Conservation (phyloP, 2,797 vertebrate species). For the Novumbra hubbsi region DNA sequence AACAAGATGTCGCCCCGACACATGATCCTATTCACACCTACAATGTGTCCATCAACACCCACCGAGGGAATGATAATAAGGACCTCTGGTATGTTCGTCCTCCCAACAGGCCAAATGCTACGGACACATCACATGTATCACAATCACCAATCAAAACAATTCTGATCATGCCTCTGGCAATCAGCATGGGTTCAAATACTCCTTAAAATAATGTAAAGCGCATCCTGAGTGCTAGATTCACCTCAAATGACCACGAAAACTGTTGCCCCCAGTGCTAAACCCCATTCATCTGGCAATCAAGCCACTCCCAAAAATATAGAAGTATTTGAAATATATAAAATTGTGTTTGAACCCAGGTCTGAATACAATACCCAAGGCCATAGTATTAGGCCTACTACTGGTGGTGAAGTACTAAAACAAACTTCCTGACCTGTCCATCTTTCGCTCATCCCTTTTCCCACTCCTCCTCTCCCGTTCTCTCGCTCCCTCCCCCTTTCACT, state of each 20-base stretch:
- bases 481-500: background rate
- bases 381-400: background rate
- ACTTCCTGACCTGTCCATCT: background rate
- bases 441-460: background rate
- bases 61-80: slow-evolving; percentile 21
- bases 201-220: background rate
- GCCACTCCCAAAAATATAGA: background rate
- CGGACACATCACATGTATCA: background rate
- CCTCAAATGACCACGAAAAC: background rate
- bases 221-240: background rate
- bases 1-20: slow-evolving; percentile 9
- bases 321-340: background rate
- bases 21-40: slow-evolving; percentile 16
- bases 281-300: background rate
- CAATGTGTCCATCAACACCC: slow-evolving; percentile 12
- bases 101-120: background rate
- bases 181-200: background rate
- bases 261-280: background rate
- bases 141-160: slow-evolving; percentile 14
- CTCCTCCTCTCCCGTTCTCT: background rate
- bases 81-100: slow-evolving; percentile 5
- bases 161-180: background rate
- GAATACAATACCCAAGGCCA: background rate
- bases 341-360: background rate
- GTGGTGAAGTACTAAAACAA: background rate